Evolutionary conservation across 2,888 invertebrate genomes (phyloP).

Genomic region (Rotaria sp.): DNA sequence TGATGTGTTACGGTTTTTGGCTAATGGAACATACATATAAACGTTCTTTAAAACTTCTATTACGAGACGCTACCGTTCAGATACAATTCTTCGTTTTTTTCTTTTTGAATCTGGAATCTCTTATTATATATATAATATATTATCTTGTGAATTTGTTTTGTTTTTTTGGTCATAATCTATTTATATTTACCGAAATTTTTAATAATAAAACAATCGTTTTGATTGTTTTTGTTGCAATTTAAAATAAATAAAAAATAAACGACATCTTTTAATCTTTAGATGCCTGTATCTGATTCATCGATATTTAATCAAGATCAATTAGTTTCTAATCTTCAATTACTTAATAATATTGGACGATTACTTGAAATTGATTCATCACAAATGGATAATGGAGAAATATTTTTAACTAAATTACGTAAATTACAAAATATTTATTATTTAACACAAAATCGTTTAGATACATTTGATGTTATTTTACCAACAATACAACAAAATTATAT

Average conservation of each 20-base stretch:
- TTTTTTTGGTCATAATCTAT: background rate
- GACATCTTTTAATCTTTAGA: background rate
- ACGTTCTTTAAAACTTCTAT: background rate
- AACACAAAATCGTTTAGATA: constrained; percentile 14
- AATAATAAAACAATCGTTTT: background rate
- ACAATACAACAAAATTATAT: constrained; percentile 23
- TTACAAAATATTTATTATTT: background rate
- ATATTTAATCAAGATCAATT: background rate
- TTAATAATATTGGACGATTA: constrained; percentile 18
- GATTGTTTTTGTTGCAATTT: background rate
- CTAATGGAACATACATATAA: background rate
- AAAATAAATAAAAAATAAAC: background rate
- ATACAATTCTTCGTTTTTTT: background rate
- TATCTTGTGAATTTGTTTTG: background rate
- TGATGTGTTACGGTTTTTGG: background rate
- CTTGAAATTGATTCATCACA: background rate
- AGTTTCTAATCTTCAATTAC: background rate
- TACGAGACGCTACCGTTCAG: background rate
- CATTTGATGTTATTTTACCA: background rate
- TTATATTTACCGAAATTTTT: background rate
- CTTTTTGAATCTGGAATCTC: background rate
- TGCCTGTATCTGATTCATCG: background rate
- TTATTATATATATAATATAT: background rate
- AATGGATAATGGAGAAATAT: constrained; percentile 4
- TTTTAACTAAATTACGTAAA: background rate